phyloP scores from a whole-genome alignment of 2,113 vertebrate species.

The Colinus virginianus region DNA sequence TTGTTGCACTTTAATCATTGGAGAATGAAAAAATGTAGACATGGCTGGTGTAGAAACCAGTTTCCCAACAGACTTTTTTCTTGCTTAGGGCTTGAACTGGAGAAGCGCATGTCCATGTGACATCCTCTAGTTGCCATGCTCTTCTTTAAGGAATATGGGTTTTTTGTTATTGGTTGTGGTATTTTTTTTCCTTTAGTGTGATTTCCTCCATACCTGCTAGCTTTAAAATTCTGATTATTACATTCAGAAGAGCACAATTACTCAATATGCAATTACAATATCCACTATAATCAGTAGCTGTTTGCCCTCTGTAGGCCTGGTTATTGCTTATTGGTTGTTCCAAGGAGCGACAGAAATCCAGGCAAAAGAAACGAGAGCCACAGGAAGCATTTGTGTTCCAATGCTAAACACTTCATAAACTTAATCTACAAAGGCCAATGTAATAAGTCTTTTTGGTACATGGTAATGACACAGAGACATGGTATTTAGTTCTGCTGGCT shows the following conservation, averaged over 20 bases:
- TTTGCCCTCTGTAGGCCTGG: background rate
- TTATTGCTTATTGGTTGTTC: background rate
- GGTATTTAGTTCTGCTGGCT: background rate
- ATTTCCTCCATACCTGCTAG: background rate
- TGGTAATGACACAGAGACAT: background rate
- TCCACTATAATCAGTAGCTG: background rate
- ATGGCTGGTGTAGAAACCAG: background rate
- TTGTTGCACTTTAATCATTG: background rate
- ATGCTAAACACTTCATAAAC: background rate
- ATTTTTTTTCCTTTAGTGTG: background rate
- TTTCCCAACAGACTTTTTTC: background rate
- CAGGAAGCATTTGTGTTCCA: background rate
- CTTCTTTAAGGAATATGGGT: background rate
- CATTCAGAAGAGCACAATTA: background rate
- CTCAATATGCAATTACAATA: background rate
- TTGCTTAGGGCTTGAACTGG: background rate
- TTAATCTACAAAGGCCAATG: background rate
- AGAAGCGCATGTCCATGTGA: background rate
- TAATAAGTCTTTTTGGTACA: background rate
- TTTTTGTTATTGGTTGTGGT: background rate
- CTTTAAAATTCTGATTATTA: background rate
- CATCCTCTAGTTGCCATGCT: background rate
- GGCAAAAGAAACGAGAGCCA: background rate
- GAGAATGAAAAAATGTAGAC: background rate
- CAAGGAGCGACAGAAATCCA: background rate